phyloP scores from a whole-genome alignment of 2,797 vertebrate genomes.

The Helostoma temminkii region DNA sequence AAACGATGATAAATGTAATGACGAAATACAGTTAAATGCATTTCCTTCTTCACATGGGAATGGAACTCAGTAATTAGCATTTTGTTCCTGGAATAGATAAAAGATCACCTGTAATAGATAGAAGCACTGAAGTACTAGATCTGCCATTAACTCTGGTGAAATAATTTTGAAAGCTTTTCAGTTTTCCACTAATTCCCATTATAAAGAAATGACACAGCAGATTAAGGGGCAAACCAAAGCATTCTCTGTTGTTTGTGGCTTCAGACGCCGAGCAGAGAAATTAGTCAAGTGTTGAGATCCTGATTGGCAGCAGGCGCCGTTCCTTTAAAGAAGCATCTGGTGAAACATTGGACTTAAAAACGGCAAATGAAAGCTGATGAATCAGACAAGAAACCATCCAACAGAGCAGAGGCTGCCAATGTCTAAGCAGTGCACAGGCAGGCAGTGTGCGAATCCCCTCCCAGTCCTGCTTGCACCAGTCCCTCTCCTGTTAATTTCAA shows the following conservation, averaged over 20 bases:
- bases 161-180: constrained; percentile 5
- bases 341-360: constrained; percentile 64
- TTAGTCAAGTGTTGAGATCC: constrained; percentile 31
- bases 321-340: constrained; percentile 71
- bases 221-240: constrained; percentile 4
- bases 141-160: constrained; percentile 5
- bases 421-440: constrained; percentile 26
- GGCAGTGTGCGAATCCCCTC: constrained; percentile 22
- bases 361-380: constrained; percentile 70
- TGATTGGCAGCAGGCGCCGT: constrained; percentile 61
- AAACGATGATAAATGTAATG: constrained; percentile 10
- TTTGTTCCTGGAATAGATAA: no score
- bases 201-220: constrained; percentile 10
- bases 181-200: constrained; percentile 4
- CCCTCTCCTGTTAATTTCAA: constrained; percentile 59
- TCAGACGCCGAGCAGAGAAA: constrained; percentile 24
- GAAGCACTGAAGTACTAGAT: constrained; percentile 21
- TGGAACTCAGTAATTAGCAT: not conserved
- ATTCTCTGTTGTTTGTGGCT: constrained; percentile 4
- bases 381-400: constrained; percentile 66
- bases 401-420: constrained; percentile 54
- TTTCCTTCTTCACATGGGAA: not conserved
- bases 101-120: not conserved
- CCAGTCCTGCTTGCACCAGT: constrained; percentile 13
- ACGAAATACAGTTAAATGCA: not conserved